phyloP scores from a whole-genome alignment of 2,113 vertebrate species.

The Dasyornis broadbenti region DNA sequence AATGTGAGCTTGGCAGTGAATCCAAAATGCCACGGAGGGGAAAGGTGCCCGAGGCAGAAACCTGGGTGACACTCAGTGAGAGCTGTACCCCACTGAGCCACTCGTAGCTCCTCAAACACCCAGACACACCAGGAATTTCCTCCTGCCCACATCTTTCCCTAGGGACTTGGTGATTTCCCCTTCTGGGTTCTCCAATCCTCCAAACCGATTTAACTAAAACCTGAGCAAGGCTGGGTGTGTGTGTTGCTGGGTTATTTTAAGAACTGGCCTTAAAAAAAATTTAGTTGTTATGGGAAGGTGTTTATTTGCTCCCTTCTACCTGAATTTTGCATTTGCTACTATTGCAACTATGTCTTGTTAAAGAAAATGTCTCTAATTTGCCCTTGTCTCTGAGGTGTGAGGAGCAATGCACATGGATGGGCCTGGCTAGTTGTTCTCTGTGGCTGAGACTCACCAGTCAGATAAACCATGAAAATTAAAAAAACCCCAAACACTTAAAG shows the following conservation, averaged over 20 bases:
- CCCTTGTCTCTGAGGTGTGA: neutral
- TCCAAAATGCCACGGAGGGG: rapidly evolving
- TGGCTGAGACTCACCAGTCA: neutral
- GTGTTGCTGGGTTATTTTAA: neutral
- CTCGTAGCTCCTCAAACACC: rapidly evolving
- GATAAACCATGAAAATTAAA: neutral
- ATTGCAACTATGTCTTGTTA: neutral
- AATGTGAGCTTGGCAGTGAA: neutral
- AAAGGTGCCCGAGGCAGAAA: neutral
- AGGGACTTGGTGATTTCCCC: rapidly evolving
- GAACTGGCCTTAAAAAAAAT: too few relatives aligned
- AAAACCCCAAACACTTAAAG: neutral
- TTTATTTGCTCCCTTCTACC: neutral
- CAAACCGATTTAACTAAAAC: neutral
- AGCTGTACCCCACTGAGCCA: neutral
- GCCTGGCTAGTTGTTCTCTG: neutral
- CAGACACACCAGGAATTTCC: neutral
- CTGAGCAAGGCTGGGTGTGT: neutral
- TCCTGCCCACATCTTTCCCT: neutral
- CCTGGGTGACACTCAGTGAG: neutral
- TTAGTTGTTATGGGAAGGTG: neutral
- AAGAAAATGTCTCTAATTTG: neutral
- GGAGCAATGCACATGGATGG: rapidly evolving
- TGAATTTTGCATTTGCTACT: neutral
- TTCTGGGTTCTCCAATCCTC: neutral